A percentile compares a stretch with the other conserved stretches of the same genome.
These are phyloP conservation scores for Notocelia uddmanniana DNA, from an alignment of 2,888 invertebrate genomes.

Conservation along the genomic window DNA sequence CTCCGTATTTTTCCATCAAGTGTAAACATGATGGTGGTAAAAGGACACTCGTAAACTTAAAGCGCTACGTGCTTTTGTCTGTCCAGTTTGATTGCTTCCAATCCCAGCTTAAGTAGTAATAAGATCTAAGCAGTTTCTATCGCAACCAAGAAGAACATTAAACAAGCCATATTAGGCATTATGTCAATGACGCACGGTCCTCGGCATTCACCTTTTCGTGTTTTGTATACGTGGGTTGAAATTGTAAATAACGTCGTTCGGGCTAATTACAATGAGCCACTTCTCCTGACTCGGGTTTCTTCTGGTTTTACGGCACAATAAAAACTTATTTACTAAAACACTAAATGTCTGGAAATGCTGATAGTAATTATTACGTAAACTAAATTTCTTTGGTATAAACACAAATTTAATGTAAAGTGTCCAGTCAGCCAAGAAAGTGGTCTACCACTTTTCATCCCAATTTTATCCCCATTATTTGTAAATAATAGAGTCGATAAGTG, in stretches of 20 bases:
- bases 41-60: constrained; percentile 30
- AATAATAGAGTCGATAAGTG: too few species aligned
- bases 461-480: too few species aligned
- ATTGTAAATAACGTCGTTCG: constrained; percentile 34
- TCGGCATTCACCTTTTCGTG: not conserved
- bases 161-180: constrained; percentile 3
- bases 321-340: constrained; percentile 30
- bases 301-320: constrained; percentile 17
- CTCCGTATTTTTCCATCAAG: not conserved
- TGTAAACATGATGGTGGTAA: constrained; percentile 8
- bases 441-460: too few species aligned
- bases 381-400: not conserved
- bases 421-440: too few species aligned
- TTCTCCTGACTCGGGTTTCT: constrained; percentile 20
- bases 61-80: constrained; percentile 21
- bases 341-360: not conserved
- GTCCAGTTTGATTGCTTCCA: constrained; percentile 32
- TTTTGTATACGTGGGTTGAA: constrained; percentile 27
- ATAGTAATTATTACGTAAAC: not conserved
- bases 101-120: constrained; percentile 25
- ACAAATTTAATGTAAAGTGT: too few species aligned
- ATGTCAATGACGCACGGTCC: not conserved
- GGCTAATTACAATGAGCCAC: constrained; percentile 23
- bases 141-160: constrained; percentile 3
- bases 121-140: constrained; percentile 24